Conservation (phyloP, 2,888 invertebrate genomes). For the Pterostichus madidus region DNA sequence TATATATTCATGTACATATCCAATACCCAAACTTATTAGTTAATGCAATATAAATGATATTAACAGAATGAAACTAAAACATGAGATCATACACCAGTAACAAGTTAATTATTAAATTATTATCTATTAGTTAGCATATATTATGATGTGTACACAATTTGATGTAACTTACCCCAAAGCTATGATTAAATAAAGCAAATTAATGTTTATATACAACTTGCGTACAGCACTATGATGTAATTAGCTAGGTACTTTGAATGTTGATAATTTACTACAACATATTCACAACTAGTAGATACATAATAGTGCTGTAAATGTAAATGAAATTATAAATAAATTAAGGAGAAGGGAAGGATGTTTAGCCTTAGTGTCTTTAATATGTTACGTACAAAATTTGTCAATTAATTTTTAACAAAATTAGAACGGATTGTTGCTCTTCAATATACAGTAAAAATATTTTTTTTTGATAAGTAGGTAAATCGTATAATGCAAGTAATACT, state of each 20-base stretch:
- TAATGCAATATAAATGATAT: constrained; percentile 20
- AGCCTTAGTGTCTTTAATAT: constrained; percentile 30
- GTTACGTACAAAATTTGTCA: not conserved
- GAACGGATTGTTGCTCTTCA: constrained; percentile 6
- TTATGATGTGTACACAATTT: constrained; percentile 9
- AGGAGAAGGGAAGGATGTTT: constrained; percentile 17
- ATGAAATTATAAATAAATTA: constrained; percentile 26
- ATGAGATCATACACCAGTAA: constrained; percentile 25
- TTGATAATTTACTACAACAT: not conserved
- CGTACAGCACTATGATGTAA: constrained; percentile 35
- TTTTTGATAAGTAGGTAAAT: not conserved
- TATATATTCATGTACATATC: not conserved
- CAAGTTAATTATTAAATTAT: constrained; percentile 35
- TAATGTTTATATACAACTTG: constrained; percentile 45
- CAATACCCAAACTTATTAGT: constrained; percentile 22
- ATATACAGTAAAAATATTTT: not conserved
- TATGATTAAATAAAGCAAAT: constrained; percentile 42
- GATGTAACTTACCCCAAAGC: constrained; percentile 38
- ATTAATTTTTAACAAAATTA: constrained; percentile 21
- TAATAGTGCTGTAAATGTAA: constrained; percentile 20
- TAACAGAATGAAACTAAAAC: constrained; percentile 1
- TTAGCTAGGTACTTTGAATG: not conserved
- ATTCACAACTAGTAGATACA: constrained; percentile 11
- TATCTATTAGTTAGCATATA: constrained; percentile 30
- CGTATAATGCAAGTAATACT: not conserved